phyloP scores from a whole-genome alignment of 2,888 invertebrate species.

The Sepioteuthis lessoniana region DNA sequence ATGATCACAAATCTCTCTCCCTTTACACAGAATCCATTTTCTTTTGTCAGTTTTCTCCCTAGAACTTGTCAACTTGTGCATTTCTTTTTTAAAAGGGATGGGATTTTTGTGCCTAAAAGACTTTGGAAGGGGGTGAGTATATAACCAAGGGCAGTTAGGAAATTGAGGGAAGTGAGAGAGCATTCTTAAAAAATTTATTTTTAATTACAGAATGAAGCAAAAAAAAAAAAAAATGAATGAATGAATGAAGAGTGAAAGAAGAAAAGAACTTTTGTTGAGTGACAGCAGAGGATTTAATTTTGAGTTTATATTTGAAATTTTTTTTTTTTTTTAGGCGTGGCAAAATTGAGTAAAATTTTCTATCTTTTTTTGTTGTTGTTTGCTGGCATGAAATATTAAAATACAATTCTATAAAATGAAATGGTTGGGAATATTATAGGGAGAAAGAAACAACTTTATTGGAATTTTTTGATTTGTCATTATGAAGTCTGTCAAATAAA shows the following conservation, averaged over 20 bases:
- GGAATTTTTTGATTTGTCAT: conserved; percentile 20
- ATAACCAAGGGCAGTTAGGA: conserved; percentile 12
- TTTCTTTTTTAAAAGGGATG: background rate
- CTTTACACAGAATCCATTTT: background rate
- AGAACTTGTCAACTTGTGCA: background rate
- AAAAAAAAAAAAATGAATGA: background rate
- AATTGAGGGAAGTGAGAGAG: background rate
- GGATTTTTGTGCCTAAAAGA: background rate
- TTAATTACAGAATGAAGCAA: background rate
- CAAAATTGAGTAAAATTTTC: background rate
- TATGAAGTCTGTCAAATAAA: conserved; percentile 4
- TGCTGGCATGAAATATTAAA: background rate
- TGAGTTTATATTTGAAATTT: background rate
- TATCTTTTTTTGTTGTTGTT: background rate
- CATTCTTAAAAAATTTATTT: background rate
- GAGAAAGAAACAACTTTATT: conserved; percentile 15
- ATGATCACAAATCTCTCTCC: too few relatives aligned
- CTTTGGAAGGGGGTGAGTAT: background rate
- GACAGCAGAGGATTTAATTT: conserved; percentile 33
- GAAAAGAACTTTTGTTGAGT: conserved; percentile 8
- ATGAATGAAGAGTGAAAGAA: background rate
- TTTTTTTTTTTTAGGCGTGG: too few relatives aligned
- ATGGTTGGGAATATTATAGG: background rate
- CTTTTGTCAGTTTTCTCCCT: background rate
- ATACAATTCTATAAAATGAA: background rate